Percentiles rank a stretch among this genome's conserved stretches.
Conservation (phyloP, 2,113 vertebrate genomes). For the Lophotis ruficrista region DNA sequence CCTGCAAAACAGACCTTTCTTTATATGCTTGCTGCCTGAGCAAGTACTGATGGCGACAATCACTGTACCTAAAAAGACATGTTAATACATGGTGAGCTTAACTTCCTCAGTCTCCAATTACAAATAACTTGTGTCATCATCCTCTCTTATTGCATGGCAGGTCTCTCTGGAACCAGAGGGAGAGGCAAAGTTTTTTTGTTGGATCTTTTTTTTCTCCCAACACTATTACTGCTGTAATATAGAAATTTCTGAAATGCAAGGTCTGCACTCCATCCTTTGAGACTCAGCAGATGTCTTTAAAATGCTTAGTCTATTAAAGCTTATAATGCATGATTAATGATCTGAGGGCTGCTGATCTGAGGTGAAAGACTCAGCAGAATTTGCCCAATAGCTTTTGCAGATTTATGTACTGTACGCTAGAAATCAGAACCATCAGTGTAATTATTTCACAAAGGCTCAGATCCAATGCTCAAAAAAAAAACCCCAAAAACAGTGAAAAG, state of each 20-base stretch:
- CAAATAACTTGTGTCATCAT: background rate
- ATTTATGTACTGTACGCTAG: background rate
- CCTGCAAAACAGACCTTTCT: background rate
- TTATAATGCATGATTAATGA: slow-evolving; percentile 59
- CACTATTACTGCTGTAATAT: background rate
- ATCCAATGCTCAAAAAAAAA: background rate
- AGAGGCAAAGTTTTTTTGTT: background rate
- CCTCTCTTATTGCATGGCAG: background rate
- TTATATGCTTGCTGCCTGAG: background rate
- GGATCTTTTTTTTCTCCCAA: background rate
- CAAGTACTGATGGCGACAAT: background rate
- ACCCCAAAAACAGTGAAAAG: background rate
- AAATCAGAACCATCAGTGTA: background rate
- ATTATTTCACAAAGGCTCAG: slow-evolving; percentile 11
- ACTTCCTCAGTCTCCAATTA: background rate
- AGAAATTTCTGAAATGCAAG: slow-evolving; percentile 7
- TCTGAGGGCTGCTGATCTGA: slow-evolving; percentile 24
- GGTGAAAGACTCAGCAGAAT: slow-evolving; percentile 43
- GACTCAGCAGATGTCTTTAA: slow-evolving; percentile 51
- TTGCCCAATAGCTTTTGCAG: slow-evolving; percentile 34
- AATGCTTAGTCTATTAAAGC: slow-evolving; percentile 42
- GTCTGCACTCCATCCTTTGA: slow-evolving; percentile 18
- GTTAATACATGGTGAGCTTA: background rate
- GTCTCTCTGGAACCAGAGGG: background rate
- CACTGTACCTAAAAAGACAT: background rate